phyloP scores from a whole-genome alignment of 2,888 invertebrate species.

The Acanthosepion esculentum region DNA sequence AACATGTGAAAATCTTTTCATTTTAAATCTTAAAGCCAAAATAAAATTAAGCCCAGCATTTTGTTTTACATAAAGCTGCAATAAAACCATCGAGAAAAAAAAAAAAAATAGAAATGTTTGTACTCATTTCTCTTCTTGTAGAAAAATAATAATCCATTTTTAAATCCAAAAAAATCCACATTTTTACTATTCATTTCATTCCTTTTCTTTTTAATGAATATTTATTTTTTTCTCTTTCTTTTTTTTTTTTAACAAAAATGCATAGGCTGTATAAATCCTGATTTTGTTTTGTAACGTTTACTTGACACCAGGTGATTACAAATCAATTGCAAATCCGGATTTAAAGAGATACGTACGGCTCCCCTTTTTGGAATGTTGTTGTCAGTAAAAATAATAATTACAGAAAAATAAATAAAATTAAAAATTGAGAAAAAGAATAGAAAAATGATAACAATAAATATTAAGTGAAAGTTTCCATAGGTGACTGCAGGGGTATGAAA shows the following conservation, averaged over 20 bases:
- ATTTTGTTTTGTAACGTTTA: not conserved
- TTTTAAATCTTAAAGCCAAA: too few species aligned
- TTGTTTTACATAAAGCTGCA: too few species aligned
- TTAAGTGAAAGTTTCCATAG: slow-evolving; percentile 3
- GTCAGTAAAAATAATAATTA: not conserved
- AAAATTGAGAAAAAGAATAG: not conserved
- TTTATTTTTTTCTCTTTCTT: not conserved
- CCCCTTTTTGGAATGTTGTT: not conserved
- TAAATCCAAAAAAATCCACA: too few species aligned
- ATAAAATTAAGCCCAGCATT: too few species aligned
- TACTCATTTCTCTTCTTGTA: too few species aligned
- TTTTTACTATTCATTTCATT: too few species aligned
- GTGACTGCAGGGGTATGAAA: not conserved
- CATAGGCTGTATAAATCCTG: not conserved
- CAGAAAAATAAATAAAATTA: not conserved
- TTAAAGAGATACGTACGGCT: not conserved
- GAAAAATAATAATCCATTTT: not conserved
- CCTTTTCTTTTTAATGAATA: too few species aligned
- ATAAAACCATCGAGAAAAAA: too few species aligned
- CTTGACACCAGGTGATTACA: not conserved
- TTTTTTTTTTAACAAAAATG: not conserved
- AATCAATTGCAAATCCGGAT: not conserved
- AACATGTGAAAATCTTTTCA: too few species aligned
- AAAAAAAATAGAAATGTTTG: too few species aligned
- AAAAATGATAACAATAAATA: not conserved